Evolutionary conservation across 2,113 vertebrate genomes (phyloP), one percentile per base, ranked within the genome.

Genomic region (Syrmaticus mikado): DNA sequence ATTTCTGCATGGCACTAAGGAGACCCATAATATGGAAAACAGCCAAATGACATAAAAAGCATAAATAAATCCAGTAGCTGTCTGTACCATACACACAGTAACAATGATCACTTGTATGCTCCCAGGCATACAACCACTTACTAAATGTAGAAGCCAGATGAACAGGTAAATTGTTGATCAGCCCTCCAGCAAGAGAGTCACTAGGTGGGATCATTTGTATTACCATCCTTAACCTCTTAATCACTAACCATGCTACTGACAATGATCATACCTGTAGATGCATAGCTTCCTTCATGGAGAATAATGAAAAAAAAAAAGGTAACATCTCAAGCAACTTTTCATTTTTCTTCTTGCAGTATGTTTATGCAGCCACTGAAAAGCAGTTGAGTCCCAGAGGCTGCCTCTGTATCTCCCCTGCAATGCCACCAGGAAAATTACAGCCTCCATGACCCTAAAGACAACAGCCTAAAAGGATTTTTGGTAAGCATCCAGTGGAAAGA

Each of bases 381-480:
- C 5, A 21, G 12, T 7, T 43, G 43, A 48, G 64, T 70, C 32
- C 32, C 8, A 16, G 43, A 70, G 28, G 20, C 45, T 79, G 32
- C 16, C 32, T 50, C 38, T 50, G 60, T 25, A 24, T 24, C 60
- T 32, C 24, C 24, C 24, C 48, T 14, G 12, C 17, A 68, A 43
- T 30, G 27, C 14, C 24, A 36, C 24, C 34, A 55, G 34, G 32
- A 78, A 20, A 22, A 48, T 8, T 5, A 2, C 52, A 86, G 61
- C 21, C 1, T 2, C 36, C 1, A 0, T 28, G 40, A 74, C 6
- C 4, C 12, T 52, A 60, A 77, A 46, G 17, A 8, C 16, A 65
- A 11, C 2, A 68, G 10, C 57, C 1, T 0, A 67, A 41, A 64
- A 67, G 3, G 46, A 46, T 24, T 68, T 84, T 61, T 11, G 12